phyloP scores from a whole-genome alignment of 2,113 vertebrate genomes.

The Coracopsis vasa region DNA sequence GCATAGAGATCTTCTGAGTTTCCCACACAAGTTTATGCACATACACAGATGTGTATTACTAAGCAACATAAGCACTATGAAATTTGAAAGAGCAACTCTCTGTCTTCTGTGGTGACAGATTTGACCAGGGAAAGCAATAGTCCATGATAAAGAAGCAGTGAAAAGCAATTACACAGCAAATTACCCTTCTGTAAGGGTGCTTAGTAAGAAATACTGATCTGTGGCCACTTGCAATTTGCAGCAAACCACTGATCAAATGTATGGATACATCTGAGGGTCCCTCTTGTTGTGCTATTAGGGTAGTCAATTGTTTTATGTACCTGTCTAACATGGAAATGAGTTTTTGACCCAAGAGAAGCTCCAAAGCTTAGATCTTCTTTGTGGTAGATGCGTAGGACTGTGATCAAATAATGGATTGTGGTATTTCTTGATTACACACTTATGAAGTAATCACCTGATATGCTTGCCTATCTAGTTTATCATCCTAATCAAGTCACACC shows the following conservation, averaged over 20 bases:
- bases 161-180: conserved; percentile 11
- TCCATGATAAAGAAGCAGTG: background rate
- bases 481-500: background rate
- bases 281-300: background rate
- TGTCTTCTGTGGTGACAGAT: background rate
- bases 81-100: background rate
- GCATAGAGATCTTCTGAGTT: background rate
- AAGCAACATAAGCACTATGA: background rate
- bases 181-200: background rate
- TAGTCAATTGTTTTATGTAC: background rate
- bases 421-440: background rate
- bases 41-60: background rate
- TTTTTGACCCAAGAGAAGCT: background rate
- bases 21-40: background rate
- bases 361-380: background rate
- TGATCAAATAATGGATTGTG: background rate
- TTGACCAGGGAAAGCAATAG: background rate
- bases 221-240: conserved; percentile 1
- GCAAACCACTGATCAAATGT: conserved; percentile 10
- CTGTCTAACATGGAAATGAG: background rate
- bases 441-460: background rate
- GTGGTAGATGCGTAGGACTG: background rate
- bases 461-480: background rate
- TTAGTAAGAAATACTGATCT: conserved; percentile 8
- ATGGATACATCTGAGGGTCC: background rate